Conservation (phyloP, 2,113 vertebrate genomes). For the Pachycephala philippinensis region DNA sequence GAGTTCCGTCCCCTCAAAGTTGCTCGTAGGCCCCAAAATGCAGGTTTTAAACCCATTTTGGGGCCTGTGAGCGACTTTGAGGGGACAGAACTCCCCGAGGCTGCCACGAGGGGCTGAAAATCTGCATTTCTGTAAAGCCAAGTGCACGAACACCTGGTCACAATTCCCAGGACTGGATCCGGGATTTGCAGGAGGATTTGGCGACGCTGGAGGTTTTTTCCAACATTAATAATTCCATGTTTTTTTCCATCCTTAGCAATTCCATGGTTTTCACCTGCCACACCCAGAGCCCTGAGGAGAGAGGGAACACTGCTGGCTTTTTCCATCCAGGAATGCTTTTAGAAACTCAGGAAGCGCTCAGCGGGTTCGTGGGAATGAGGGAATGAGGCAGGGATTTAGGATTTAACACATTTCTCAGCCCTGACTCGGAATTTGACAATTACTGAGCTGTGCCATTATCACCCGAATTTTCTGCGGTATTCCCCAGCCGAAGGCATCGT, state of each 20-base stretch:
- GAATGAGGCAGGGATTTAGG: not conserved
- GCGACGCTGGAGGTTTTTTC: not conserved
- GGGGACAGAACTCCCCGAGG: not conserved
- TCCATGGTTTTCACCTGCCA: not conserved
- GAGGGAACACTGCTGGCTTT: not conserved
- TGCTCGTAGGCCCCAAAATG: accelerated
- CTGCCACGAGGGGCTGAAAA: not conserved
- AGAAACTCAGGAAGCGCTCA: accelerated
- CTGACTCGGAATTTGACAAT: not conserved
- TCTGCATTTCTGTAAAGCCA: not conserved
- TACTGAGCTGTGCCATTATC: not conserved
- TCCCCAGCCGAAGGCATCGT: not conserved
- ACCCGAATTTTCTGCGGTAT: not conserved
- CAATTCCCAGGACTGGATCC: not conserved
- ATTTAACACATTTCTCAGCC: not conserved
- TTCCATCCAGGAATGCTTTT: accelerated
- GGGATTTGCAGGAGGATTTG: not conserved
- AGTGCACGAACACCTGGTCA: accelerated
- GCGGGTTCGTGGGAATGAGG: accelerated
- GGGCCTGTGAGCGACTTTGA: not conserved
- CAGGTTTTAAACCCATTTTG: not conserved
- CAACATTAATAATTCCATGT: not conserved
- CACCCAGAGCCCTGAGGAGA: not conserved
- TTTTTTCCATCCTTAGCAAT: not conserved
- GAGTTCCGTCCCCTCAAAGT: not conserved